Evolutionary conservation across 2,797 vertebrate genomes (phyloP).

Genomic region (Characodon lateralis): DNA sequence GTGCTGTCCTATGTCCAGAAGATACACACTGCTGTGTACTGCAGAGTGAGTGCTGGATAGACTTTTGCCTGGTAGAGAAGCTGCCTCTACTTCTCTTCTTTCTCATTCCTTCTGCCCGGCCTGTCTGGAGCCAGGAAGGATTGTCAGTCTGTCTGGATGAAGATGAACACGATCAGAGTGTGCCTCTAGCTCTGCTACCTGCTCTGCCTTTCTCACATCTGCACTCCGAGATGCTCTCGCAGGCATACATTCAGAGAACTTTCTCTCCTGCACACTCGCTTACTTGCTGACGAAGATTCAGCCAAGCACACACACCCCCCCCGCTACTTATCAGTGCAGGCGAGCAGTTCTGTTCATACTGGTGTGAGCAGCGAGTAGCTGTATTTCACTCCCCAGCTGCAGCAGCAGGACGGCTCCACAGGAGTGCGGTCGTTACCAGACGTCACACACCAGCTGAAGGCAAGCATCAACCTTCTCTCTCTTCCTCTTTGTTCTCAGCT

Average conservation of each 20-base stretch:
- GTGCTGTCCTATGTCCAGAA: conserved; percentile 53
- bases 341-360: conserved; percentile 42
- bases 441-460: conserved; percentile 61
- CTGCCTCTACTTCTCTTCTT: conserved; percentile 9
- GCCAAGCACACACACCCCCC: conserved; percentile 38
- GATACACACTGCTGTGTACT: conserved; percentile 42
- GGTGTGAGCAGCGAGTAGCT: conserved; percentile 59
- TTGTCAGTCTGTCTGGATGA: conserved; percentile 48
- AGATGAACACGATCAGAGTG: conserved; percentile 55
- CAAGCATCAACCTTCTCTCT: conserved; percentile 24
- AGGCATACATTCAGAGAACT: conserved; percentile 62
- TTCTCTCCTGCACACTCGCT: conserved; percentile 44
- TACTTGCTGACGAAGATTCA: conserved; percentile 52
- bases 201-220: conserved; percentile 36
- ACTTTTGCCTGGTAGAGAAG: conserved; percentile 58
- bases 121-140: conserved; percentile 53
- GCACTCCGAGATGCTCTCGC: conserved; percentile 39
- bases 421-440: conserved; percentile 52
- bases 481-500: conserved; percentile 3
- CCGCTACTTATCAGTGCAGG: conserved; percentile 65
- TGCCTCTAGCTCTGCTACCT: conserved; percentile 55
- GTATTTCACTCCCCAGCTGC: conserved; percentile 54
- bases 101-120: conserved; percentile 33
- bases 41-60: conserved; percentile 31
- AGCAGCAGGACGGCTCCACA: conserved; percentile 45